These are phyloP conservation scores for Urosaurus nigricauda DNA, from an alignment of 2,797 vertebrate genomes.

Conservation along the genomic window DNA sequence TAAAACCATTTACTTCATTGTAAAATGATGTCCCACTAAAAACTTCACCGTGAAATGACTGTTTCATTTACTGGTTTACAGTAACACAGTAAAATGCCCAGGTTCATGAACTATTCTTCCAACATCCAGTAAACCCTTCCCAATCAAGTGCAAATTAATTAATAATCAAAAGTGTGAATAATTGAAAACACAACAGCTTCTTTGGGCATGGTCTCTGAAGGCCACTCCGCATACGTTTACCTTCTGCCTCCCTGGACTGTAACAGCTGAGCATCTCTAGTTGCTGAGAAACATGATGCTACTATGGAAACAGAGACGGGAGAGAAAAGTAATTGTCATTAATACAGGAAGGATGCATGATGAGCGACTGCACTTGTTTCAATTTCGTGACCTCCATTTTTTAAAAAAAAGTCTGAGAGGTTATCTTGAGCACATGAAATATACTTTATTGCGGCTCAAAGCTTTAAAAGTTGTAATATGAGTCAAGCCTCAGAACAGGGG, in stretches of 20 bases:
- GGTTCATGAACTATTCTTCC: conserved; percentile 52
- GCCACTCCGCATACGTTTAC: conserved; percentile 41
- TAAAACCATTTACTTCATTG: conserved; percentile 44
- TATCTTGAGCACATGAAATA: neutral
- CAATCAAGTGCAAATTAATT: conserved; percentile 74
- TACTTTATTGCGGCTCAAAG: neutral
- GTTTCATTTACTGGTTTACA: neutral
- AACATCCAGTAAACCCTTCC: neutral
- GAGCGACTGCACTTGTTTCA: neutral
- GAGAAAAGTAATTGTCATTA: conserved; percentile 35
- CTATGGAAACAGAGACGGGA: conserved; percentile 59
- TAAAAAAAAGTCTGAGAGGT: neutral
- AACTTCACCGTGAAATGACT: conserved; percentile 47
- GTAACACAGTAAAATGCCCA: conserved; percentile 42
- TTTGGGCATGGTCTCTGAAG: conserved; percentile 74
- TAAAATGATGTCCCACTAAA: conserved; percentile 40
- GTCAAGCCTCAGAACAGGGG: neutral
- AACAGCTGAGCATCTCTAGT: conserved; percentile 44
- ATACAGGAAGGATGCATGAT: conserved; percentile 22
- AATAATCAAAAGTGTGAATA: conserved; percentile 79
- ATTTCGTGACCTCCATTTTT: neutral
- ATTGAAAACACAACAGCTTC: conserved; percentile 71
- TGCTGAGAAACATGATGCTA: conserved; percentile 65
- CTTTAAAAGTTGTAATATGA: neutral
- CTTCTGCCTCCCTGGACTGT: conserved; percentile 52